Base-by-base conservation (phyloP, 2,888 invertebrate genomes). In the Ernsta delagoae region DNA sequence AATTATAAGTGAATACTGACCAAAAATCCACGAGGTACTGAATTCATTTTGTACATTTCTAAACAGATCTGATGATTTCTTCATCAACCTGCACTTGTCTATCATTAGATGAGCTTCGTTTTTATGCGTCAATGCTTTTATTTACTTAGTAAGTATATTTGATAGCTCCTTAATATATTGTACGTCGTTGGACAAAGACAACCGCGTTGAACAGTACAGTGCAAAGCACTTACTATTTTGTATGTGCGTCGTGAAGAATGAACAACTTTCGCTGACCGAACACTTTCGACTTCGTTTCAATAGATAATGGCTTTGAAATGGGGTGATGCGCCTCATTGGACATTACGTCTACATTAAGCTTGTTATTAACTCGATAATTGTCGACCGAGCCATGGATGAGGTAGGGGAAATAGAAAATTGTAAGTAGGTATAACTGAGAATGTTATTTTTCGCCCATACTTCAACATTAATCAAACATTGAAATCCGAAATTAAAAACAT, bases 211-310 rank as follows among this genome's bases (percentile, higher is more conserved):
- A 7, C 61, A 16, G 54, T 39, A 36, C 54, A 36, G 36, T 56
- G n/a, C 6, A 61, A 70, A 65, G 48, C 50, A 5, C 36, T 36
- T 36, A 36, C 36, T 36, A 36, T 36, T 53, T 61, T 70, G 65
- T 50, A 70, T 68, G 68, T 70, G 54, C 56, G 56, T 56, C 36
- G 50, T 64, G 48, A 53, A 66, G 53, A 53, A 53, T 62, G 71
- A 69, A 70, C 68, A 71, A 86, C 90, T 90, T 90, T 90, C 90
- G 85, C 88, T 83, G 77, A 73, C 73, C 73, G 73, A 80, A 80
- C 79, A 88, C 90, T 90, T 90, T 90, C 90, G 85, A 85, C 86
- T 85, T 88, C 84, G 79, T 78, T 80, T 77, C 70, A 78, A 78
- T 79, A 78, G 80, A 78, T 82, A 84, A 83, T 79, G 77, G 71